phyloP scores from a whole-genome alignment of 1,140 invertebrate genomes.

The Adoxophyes honmai region DNA sequence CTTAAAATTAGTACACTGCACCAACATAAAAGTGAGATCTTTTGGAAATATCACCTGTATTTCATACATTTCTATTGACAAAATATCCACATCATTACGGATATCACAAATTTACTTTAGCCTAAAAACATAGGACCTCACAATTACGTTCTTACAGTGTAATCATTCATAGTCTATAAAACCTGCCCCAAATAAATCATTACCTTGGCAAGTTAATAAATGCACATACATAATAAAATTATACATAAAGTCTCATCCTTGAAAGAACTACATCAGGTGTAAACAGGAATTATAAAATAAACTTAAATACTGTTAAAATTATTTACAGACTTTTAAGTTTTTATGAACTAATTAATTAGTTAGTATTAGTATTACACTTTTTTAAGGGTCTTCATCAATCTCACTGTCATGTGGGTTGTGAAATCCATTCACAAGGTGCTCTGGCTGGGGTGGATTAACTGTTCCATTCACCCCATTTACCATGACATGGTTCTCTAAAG shows the following conservation, averaged over 20 bases:
- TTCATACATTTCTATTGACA: slow-evolving; percentile 20
- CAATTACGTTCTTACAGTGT: slow-evolving; percentile 60
- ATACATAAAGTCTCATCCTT: slow-evolving; percentile 15
- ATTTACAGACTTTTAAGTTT: slow-evolving; percentile 11
- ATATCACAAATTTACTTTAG: slow-evolving; percentile 57
- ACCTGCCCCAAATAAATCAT: slow-evolving; percentile 29
- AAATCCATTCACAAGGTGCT: slow-evolving; percentile 60
- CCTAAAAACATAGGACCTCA: slow-evolving; percentile 57
- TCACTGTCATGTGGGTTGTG: slow-evolving; percentile 41
- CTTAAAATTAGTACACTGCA: slow-evolving; percentile 38
- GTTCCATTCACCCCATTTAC: slow-evolving; percentile 46
- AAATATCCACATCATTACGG: slow-evolving; percentile 45
- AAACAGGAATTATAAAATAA: slow-evolving; percentile 18
- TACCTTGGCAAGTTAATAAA: slow-evolving; percentile 41
- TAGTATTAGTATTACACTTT: not conserved
- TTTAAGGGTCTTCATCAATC: slow-evolving; percentile 6
- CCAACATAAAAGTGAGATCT: slow-evolving; percentile 70
- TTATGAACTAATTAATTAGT: slow-evolving; percentile 7
- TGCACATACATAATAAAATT: slow-evolving; percentile 19
- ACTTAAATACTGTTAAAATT: slow-evolving; percentile 17
- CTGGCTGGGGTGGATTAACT: slow-evolving; percentile 29
- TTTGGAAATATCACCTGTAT: slow-evolving; percentile 30
- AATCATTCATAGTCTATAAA: slow-evolving; percentile 30
- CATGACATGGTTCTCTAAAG: slow-evolving; percentile 32
- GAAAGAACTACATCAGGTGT: slow-evolving; percentile 19